phyloP scores from a whole-genome alignment of 2,113 vertebrate genomes.

The Tetrax tetrax region DNA sequence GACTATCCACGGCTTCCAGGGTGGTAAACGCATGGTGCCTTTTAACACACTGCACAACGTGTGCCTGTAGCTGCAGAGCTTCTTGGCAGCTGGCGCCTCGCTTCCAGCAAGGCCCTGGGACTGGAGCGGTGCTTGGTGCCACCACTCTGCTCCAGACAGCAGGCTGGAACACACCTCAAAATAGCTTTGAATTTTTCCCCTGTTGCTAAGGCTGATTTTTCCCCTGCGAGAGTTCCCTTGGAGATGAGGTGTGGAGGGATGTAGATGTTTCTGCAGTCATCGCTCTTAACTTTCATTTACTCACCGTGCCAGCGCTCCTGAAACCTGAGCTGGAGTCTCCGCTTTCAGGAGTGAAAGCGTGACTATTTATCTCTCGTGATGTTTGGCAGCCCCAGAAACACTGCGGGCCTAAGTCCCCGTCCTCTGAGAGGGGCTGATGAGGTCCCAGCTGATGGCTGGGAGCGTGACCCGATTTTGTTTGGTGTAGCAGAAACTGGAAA shows the following conservation, averaged over 20 bases:
- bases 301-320: rapidly evolving
- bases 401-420: rapidly evolving
- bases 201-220: neutral
- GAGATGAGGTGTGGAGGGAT: neutral
- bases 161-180: rapidly evolving
- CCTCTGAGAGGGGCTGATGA: neutral
- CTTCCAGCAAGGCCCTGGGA: neutral
- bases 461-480: rapidly evolving
- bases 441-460: neutral
- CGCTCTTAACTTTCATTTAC: too few species aligned
- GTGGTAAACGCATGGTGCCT: too few species aligned
- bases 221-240: neutral
- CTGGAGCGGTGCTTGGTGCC: neutral
- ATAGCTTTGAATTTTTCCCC: neutral
- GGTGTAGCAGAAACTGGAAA: neutral
- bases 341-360: neutral
- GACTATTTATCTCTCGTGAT: rapidly evolving
- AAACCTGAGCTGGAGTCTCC: neutral
- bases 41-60: neutral
- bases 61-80: neutral
- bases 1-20: neutral
- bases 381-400: rapidly evolving
- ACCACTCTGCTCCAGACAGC: rapidly evolving
- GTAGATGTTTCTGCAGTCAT: neutral
- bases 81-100: too few species aligned